Evolutionary conservation across 2,888 invertebrate genomes (phyloP).

Genomic region (Noctua janthe): DNA sequence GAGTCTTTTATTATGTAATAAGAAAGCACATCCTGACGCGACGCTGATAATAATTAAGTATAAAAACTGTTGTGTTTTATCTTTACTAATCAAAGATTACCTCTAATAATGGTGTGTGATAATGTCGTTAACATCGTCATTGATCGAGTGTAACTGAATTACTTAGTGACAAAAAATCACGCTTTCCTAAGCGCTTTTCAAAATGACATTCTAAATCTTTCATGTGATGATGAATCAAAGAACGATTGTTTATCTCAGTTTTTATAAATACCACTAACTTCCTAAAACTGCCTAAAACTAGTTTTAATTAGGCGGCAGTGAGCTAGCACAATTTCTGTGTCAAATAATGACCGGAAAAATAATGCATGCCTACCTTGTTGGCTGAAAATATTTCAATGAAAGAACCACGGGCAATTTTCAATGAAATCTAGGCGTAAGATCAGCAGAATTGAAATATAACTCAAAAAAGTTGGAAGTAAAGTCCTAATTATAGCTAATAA

Average conservation of each 20-base stretch:
- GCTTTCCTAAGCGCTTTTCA: not conserved
- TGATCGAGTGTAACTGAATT: not conserved
- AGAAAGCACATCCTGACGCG: not conserved
- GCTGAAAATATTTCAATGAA: not conserved
- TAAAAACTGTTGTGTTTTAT: not conserved
- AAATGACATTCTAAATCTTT: not conserved
- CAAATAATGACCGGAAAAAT: not conserved
- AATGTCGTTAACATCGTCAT: not conserved
- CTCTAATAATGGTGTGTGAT: not conserved
- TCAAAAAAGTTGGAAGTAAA: no score
- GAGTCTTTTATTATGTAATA: not conserved
- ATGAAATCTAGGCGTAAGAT: not conserved
- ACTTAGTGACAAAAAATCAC: not conserved
- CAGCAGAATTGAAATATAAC: not conserved
- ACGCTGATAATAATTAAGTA: slow-evolving; percentile 3
- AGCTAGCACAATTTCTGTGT: not conserved
- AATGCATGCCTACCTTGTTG: no score
- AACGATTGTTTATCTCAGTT: not conserved
- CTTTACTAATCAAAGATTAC: slow-evolving; percentile 15
- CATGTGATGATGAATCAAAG: not conserved
- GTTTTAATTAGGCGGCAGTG: not conserved
- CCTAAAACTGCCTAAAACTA: not conserved
- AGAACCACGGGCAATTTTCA: not conserved
- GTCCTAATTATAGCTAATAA: no score
- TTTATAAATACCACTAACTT: not conserved